These are phyloP conservation scores for Bombyx mandarina DNA, from an alignment of 1,140 invertebrate genomes.

Conservation along the genomic window DNA sequence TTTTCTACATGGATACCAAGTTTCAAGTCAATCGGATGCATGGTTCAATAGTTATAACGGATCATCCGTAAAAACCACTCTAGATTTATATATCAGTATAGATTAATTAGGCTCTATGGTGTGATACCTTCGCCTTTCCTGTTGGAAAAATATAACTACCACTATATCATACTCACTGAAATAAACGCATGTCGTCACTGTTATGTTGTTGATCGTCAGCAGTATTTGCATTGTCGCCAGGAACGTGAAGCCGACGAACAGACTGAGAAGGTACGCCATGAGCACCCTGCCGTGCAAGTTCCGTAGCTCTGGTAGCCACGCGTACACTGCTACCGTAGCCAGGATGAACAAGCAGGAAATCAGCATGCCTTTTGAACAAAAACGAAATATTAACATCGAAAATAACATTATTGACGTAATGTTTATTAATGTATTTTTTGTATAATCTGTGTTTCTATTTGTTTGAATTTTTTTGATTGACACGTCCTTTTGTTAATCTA, in stretches of 20 bases:
- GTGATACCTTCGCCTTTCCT: too few relatives aligned
- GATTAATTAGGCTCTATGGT: too few relatives aligned
- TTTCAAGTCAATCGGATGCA: too few relatives aligned
- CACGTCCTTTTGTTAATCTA: too few relatives aligned
- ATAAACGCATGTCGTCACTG: slow-evolving; percentile 13
- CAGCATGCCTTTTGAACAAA: slow-evolving; percentile 70
- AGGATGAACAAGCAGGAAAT: slow-evolving; percentile 81
- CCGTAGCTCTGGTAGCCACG: slow-evolving; percentile 76
- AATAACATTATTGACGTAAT: too few relatives aligned
- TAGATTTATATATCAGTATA: too few relatives aligned
- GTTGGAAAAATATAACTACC: not conserved
- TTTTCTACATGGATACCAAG: too few relatives aligned
- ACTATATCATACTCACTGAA: slow-evolving; percentile 36
- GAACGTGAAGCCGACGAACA: slow-evolving; percentile 74
- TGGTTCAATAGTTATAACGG: too few relatives aligned
- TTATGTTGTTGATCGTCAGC: slow-evolving; percentile 23
- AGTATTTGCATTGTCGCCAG: slow-evolving; percentile 67
- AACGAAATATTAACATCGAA: slow-evolving; percentile 1
- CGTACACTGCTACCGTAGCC: slow-evolving; percentile 79
- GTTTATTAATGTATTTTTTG: too few relatives aligned
- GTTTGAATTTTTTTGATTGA: too few relatives aligned
- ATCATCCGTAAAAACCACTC: too few relatives aligned
- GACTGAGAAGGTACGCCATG: slow-evolving; percentile 77
- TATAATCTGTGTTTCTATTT: too few relatives aligned
- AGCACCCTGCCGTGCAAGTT: slow-evolving; percentile 82